phyloP scores from a whole-genome alignment of 2,888 invertebrate genomes.

The Andrena dorsata region DNA sequence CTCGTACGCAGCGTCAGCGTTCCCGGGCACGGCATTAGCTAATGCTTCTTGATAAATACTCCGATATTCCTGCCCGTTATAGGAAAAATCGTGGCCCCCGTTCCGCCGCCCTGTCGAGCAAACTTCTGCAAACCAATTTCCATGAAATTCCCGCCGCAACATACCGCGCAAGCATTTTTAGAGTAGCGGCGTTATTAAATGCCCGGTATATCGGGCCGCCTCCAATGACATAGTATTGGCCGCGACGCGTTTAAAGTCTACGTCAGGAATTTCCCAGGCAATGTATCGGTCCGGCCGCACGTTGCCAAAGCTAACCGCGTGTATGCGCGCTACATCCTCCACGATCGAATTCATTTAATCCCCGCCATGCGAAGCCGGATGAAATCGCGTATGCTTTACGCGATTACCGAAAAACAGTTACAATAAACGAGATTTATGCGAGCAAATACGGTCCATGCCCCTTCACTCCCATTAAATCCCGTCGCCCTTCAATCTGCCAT shows the following conservation, averaged over 20 bases:
- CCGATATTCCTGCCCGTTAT: not conserved
- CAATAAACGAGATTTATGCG: not conserved
- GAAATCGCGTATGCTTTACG: not conserved
- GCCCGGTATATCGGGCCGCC: conserved; percentile 50
- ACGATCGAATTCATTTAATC: no score
- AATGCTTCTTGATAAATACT: conserved; percentile 35
- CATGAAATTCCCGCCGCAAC: conserved; percentile 53
- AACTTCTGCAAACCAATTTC: conserved; percentile 39
- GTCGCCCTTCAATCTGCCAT: not conserved
- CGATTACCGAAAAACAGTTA: not conserved
- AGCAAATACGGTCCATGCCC: not conserved
- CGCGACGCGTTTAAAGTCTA: conserved; percentile 36
- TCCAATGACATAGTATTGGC: conserved; percentile 48
- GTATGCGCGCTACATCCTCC: no score
- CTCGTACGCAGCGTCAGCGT: conserved; percentile 4
- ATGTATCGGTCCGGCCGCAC: not conserved
- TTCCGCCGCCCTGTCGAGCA: conserved; percentile 26
- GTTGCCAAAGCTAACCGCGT: not conserved
- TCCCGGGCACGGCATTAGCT: not conserved
- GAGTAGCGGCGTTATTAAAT: conserved; percentile 55
- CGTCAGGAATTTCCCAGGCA: conserved; percentile 22
- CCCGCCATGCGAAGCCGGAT: not conserved
- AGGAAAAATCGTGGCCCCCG: conserved; percentile 23
- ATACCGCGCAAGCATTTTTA: conserved; percentile 48
- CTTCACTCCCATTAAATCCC: not conserved